These are phyloP conservation scores for Phortica okadai DNA, from an alignment of 2,888 invertebrate genomes.

Conservation along the genomic window DNA sequence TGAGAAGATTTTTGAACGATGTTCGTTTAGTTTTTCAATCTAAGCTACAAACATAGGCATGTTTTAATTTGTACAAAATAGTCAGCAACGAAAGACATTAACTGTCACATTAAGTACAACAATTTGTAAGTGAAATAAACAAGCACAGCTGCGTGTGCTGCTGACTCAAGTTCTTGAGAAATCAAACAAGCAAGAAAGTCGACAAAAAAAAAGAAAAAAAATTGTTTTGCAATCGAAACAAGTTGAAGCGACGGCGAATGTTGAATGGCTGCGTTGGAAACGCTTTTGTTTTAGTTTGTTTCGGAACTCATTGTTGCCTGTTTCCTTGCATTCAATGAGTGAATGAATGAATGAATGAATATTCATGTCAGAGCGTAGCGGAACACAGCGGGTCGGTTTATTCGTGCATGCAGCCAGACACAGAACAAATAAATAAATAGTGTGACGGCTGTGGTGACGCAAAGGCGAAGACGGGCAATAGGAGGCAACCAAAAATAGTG, in stretches of 20 bases:
- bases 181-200: not conserved
- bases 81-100: no score
- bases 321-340: not conserved
- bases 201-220: not conserved
- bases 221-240: not conserved
- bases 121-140: not conserved
- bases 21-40: no score
- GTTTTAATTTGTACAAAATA: no score
- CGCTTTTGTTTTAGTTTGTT: conserved; percentile 24
- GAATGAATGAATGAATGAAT: conserved; percentile 10
- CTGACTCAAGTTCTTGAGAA: not conserved
- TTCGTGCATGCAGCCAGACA: conserved; percentile 8
- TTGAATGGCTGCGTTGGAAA: not conserved
- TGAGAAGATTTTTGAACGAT: no score
- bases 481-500: conserved; percentile 1
- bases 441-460: not conserved
- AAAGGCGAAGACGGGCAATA: not conserved
- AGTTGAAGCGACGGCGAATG: not conserved
- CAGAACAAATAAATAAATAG: conserved; percentile 23
- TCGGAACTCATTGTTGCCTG: not conserved
- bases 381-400: not conserved
- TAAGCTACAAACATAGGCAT: no score
- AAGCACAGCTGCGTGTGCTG: not conserved
- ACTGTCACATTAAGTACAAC: no score
- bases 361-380: not conserved